These are phyloP conservation scores for Urocynchramus pylzowi DNA, from an alignment of 2,113 vertebrate species.

Conservation along the genomic window DNA sequence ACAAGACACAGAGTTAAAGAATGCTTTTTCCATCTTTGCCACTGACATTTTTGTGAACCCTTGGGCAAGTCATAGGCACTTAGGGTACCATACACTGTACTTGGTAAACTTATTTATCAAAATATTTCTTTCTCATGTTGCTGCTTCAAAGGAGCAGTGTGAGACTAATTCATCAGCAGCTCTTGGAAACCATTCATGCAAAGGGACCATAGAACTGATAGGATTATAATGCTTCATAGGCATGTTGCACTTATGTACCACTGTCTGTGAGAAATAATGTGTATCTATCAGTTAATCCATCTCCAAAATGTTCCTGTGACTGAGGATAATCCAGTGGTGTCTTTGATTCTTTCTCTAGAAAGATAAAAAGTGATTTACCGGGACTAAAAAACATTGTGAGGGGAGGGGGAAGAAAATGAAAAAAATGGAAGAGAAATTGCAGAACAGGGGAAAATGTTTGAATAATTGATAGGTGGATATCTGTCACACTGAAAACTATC, in stretches of 20 bases:
- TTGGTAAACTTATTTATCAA: neutral
- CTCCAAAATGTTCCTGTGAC: neutral
- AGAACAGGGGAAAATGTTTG: neutral
- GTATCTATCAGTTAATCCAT: neutral
- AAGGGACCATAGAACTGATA: neutral
- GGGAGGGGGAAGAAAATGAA: rapidly evolving
- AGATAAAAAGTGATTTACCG: neutral
- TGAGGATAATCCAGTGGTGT: neutral
- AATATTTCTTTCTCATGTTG: neutral
- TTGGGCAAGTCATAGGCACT: neutral
- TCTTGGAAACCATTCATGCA: neutral
- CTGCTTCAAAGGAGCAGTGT: neutral
- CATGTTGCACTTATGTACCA: neutral
- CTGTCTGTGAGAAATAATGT: neutral
- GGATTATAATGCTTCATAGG: neutral
- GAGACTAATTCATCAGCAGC: neutral
- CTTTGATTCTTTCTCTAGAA: neutral
- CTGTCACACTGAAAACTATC: neutral
- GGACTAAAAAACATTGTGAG: neutral
- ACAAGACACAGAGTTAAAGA: neutral
- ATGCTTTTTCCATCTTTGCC: neutral
- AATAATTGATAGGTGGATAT: neutral
- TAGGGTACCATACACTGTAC: neutral
- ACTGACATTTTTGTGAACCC: neutral
- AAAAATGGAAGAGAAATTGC: neutral